These are phyloP conservation scores for Ramphastos sulfuratus DNA, from an alignment of 2,113 vertebrate genomes.

Conservation along the genomic window DNA sequence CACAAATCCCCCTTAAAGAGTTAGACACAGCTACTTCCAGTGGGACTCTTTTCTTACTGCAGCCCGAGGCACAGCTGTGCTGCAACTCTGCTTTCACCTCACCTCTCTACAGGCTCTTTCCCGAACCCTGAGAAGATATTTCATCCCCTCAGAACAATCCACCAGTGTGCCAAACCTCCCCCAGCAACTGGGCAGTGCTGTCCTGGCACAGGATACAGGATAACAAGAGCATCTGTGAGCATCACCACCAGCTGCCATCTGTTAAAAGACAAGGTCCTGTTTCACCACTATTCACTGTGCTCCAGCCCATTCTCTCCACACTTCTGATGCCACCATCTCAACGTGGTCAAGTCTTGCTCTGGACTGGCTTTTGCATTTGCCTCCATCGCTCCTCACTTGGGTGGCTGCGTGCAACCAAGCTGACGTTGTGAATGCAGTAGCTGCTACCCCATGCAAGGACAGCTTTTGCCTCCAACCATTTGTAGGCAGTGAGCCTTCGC, in stretches of 20 bases:
- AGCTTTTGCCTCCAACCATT: not conserved
- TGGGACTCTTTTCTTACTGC: not conserved
- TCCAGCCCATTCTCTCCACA: not conserved
- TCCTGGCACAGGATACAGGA: fast-evolving
- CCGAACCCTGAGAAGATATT: not conserved
- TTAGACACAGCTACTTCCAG: not conserved
- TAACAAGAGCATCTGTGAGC: not conserved
- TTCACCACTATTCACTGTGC: not conserved
- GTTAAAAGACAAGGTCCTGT: not conserved
- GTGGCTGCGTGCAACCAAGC: not conserved
- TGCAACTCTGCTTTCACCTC: not conserved
- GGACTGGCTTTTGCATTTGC: not conserved
- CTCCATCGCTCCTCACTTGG: not conserved
- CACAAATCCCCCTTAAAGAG: not conserved
- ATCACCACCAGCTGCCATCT: not conserved
- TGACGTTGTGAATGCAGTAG: not conserved
- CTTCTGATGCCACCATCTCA: not conserved
- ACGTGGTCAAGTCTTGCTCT: not conserved
- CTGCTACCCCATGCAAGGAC: not conserved
- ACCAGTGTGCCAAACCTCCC: not conserved
- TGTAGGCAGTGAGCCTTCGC: not conserved
- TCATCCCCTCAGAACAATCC: not conserved
- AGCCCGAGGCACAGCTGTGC: conserved; percentile 17
- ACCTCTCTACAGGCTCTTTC: not conserved
- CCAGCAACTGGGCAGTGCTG: not conserved